Evolutionary conservation across 2,797 vertebrate species (phyloP).

Genomic region (Sebastes flavidus): DNA sequence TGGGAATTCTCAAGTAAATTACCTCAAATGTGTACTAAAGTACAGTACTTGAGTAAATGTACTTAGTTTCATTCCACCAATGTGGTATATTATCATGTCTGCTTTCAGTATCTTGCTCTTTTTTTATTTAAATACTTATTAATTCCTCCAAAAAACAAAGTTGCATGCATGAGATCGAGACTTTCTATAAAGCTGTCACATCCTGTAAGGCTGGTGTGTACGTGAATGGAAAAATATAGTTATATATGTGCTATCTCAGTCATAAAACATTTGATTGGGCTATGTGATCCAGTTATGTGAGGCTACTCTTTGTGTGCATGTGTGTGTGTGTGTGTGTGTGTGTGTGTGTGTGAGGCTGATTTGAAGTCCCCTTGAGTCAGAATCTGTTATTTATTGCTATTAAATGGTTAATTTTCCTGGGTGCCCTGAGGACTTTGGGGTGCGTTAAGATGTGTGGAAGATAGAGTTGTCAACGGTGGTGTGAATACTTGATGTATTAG

Average conservation of each 20-base stretch:
- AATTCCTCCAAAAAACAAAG: background rate
- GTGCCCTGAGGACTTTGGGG: slow-evolving; percentile 79
- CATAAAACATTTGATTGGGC: slow-evolving; percentile 59
- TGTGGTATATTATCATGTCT: background rate
- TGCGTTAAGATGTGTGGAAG: slow-evolving; percentile 75
- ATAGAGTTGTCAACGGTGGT: slow-evolving; percentile 69
- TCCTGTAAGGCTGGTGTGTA: background rate
- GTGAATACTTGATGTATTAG: slow-evolving; percentile 75
- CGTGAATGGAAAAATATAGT: background rate
- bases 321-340: no score
- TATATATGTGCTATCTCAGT: slow-evolving; percentile 36
- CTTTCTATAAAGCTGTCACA: background rate
- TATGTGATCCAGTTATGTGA: slow-evolving; percentile 29
- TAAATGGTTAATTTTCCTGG: slow-evolving; percentile 81
- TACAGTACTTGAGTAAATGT: background rate
- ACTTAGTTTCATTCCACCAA: background rate
- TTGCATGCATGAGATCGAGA: background rate
- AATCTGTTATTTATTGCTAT: slow-evolving; percentile 83
- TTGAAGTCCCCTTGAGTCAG: slow-evolving; percentile 75
- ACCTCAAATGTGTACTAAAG: background rate
- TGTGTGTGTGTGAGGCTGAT: slow-evolving; percentile 55
- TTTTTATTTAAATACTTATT: background rate
- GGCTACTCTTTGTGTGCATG: slow-evolving; percentile 7
- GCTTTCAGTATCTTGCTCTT: background rate
- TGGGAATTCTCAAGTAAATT: background rate